Percentiles rank a stretch among this genome's conserved stretches.
These are phyloP conservation scores for Potamarius usumacintae DNA, from an alignment of 2,113 vertebrate species.

Conservation along the genomic window DNA sequence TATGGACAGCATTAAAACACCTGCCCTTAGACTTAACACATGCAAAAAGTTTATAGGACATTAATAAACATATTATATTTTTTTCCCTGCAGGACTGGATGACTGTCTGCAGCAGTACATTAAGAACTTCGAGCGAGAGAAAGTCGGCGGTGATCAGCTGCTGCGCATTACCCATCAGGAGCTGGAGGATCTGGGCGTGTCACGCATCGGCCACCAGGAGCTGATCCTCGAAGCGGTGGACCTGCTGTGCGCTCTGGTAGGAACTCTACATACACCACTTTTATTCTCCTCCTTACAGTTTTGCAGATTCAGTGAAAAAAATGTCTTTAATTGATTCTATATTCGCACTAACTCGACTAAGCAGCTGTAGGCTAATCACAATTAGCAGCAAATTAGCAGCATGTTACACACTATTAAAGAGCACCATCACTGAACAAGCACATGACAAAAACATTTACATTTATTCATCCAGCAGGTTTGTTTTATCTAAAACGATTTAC, in stretches of 20 bases:
- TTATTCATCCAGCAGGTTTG: background rate
- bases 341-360: background rate
- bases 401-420: slow-evolving; percentile 2
- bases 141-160: slow-evolving; percentile 91
- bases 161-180: slow-evolving; percentile 95
- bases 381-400: background rate
- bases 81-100: slow-evolving; percentile 82
- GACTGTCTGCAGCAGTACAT: slow-evolving; percentile 97
- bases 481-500: background rate
- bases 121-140: slow-evolving; percentile 93
- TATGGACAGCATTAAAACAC: background rate
- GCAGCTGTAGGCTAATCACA: slow-evolving; percentile 10
- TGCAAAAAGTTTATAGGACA: background rate
- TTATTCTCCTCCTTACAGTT: background rate
- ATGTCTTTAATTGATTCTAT: background rate
- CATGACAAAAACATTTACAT: background rate
- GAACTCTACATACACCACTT: background rate
- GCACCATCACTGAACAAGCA: background rate
- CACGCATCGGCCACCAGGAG: slow-evolving; percentile 95
- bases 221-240: slow-evolving; percentile 96
- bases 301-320: background rate
- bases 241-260: slow-evolving; percentile 93
- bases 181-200: slow-evolving; percentile 94
- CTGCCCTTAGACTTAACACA: background rate
- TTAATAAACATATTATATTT: background rate